Conservation (phyloP, 1,140 invertebrate species). For the Diachasmimorpha longicaudata region DNA sequence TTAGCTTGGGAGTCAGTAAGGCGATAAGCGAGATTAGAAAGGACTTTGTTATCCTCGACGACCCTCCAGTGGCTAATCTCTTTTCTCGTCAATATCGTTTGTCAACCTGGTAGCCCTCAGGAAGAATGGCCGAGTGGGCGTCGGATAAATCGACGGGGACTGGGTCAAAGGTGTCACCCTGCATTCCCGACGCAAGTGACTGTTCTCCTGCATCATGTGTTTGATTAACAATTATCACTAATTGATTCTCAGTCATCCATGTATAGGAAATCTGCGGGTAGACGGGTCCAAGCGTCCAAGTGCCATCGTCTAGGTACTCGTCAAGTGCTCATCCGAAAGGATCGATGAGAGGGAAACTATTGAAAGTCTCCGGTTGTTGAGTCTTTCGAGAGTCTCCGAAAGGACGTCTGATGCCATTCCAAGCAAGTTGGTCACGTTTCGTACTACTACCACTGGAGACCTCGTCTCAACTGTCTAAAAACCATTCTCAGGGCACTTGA, state of each 20-base stretch:
- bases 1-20: slow-evolving; percentile 25
- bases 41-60: slow-evolving; percentile 41
- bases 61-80: slow-evolving; percentile 2
- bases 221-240: neutral
- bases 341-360: slow-evolving; percentile 24
- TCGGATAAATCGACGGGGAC: slow-evolving; percentile 16
- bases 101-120: slow-evolving; percentile 18
- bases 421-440: slow-evolving; percentile 38
- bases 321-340: neutral
- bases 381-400: slow-evolving; percentile 5
- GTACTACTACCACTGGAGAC: slow-evolving; percentile 21
- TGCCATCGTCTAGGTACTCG: neutral
- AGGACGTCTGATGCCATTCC: slow-evolving; percentile 34
- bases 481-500: slow-evolving; percentile 10
- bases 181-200: neutral
- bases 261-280: neutral
- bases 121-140: neutral
- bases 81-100: slow-evolving; percentile 20
- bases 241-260: neutral
- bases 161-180: slow-evolving; percentile 9
- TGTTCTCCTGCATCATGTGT: too few species aligned
- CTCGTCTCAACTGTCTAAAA: slow-evolving; percentile 36
- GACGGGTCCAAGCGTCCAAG: neutral
- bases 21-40: slow-evolving; percentile 47
- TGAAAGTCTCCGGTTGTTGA: slow-evolving; percentile 22